Percentiles rank a stretch among this genome's conserved stretches.
These are phyloP conservation scores for Ochropleura plecta DNA, from an alignment of 2,888 invertebrate genomes.

Conservation along the genomic window DNA sequence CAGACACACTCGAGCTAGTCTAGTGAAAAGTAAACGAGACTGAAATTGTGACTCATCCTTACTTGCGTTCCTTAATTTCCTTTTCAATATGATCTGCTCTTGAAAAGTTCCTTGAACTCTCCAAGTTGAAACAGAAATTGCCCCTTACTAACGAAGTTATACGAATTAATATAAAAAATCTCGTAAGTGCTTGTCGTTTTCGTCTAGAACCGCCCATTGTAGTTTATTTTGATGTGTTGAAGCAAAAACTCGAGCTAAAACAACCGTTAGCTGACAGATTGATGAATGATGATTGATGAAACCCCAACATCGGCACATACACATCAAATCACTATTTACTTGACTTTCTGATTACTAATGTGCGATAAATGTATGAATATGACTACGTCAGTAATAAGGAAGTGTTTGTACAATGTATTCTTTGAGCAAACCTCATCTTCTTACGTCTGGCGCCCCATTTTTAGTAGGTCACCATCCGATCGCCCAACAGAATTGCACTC, in stretches of 20 bases:
- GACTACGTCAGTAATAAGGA: constrained; percentile 26
- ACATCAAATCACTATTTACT: constrained; percentile 15
- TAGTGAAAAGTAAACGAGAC: constrained; percentile 49
- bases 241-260: constrained; percentile 44
- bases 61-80: constrained; percentile 44
- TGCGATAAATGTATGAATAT: neutral
- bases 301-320: constrained; percentile 1
- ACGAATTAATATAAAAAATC: neutral
- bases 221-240: constrained; percentile 25
- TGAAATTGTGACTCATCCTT: constrained; percentile 46
- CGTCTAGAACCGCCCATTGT: constrained; percentile 17
- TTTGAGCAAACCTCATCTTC: constrained; percentile 40
- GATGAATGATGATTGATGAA: constrained; percentile 39
- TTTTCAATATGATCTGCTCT: constrained; percentile 42
- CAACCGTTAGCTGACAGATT: constrained; percentile 36
- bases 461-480: constrained; percentile 55
- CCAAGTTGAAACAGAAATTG: constrained; percentile 16
- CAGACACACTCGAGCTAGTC: constrained; percentile 40
- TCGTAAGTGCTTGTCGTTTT: constrained; percentile 12
- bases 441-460: constrained; percentile 44
- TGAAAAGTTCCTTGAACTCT: constrained; percentile 42
- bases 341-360: neutral
- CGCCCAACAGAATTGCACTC: constrained; percentile 29
- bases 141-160: constrained; percentile 6
- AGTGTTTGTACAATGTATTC: constrained; percentile 34